Evolutionary conservation across 1,140 invertebrate genomes (phyloP).

Genomic region (Hesperophylax magnus): DNA sequence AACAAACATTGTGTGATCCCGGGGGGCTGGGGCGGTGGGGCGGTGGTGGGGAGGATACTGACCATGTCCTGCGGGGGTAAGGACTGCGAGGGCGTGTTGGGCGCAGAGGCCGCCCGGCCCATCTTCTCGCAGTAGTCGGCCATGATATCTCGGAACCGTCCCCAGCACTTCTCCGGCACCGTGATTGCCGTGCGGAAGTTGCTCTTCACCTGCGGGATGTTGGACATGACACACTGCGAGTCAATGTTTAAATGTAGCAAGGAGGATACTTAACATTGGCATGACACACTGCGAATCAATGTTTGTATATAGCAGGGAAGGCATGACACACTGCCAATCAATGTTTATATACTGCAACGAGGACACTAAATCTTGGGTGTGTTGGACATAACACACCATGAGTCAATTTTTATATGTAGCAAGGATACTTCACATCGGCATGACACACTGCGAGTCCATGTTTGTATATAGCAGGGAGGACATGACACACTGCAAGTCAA

Average conservation of each 20-base stretch:
- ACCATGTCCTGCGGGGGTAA: constrained; percentile 56
- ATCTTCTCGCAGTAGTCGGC: constrained; percentile 96
- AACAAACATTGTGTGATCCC: neutral
- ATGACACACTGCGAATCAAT: constrained; percentile 5
- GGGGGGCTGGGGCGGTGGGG: neutral
- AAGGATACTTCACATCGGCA: constrained; percentile 13
- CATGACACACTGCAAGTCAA: too few species aligned
- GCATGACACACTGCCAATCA: too few species aligned
- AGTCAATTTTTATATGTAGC: constrained; percentile 43
- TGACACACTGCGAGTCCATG: neutral
- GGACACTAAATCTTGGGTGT: too few species aligned
- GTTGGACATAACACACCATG: constrained; percentile 48
- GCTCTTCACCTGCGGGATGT: constrained; percentile 85
- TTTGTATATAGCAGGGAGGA: neutral
- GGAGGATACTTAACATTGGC: constrained; percentile 2
- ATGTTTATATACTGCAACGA: too few species aligned
- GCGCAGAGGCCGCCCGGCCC: constrained; percentile 59
- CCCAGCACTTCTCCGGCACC: constrained; percentile 98
- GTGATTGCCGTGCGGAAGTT: constrained; percentile 98
- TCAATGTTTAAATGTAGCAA: constrained; percentile 40
- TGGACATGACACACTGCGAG: constrained; percentile 51
- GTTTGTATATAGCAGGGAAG: neutral
- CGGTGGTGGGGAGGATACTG: neutral
- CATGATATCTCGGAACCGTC: constrained; percentile 95
- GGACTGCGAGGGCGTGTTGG: constrained; percentile 57